A percentile compares a stretch with the other conserved stretches of the same genome.
Conservation (phyloP, 2,888 invertebrate species). For the Drosophila setosimentum region DNA sequence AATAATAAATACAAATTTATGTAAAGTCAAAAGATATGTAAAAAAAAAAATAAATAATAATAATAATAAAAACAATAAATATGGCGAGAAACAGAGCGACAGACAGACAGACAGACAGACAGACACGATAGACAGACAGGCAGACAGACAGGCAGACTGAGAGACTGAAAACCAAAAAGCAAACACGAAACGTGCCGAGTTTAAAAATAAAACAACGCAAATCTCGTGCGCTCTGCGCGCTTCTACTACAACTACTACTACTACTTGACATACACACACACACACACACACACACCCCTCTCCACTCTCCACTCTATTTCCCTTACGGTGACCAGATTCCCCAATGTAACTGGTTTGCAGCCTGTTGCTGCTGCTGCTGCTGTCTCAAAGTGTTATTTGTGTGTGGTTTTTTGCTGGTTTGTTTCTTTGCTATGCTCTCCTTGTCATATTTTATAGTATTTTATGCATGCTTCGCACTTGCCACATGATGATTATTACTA, state of each 20-base stretch:
- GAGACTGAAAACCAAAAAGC: conserved; percentile 48
- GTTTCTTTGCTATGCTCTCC: neutral
- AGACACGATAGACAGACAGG: neutral
- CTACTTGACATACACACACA: conserved; percentile 30
- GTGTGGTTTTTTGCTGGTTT: neutral
- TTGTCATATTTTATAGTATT: conserved; percentile 32
- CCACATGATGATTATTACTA: conserved; percentile 27
- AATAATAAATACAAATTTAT: conserved; percentile 59
- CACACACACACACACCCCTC: neutral
- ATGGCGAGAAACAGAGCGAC: conserved; percentile 10
- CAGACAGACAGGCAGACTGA: neutral
- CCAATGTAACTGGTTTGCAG: conserved; percentile 78
- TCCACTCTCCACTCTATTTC: neutral
- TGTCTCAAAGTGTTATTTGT: conserved; percentile 1
- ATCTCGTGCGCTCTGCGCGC: conserved; percentile 67
- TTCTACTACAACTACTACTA: conserved; percentile 28
- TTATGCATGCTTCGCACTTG: conserved; percentile 44
- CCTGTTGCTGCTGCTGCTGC: conserved; percentile 11
- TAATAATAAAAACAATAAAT: conserved; percentile 1
- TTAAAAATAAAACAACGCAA: conserved; percentile 71
- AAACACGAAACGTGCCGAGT: conserved; percentile 74
- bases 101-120: neutral
- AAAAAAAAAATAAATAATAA: conserved; percentile 4
- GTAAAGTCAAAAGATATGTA: conserved; percentile 58
- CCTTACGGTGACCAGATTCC: neutral